Evolutionary conservation across 2,113 vertebrate genomes (phyloP).

Genomic region (Prunella fulvescens): DNA sequence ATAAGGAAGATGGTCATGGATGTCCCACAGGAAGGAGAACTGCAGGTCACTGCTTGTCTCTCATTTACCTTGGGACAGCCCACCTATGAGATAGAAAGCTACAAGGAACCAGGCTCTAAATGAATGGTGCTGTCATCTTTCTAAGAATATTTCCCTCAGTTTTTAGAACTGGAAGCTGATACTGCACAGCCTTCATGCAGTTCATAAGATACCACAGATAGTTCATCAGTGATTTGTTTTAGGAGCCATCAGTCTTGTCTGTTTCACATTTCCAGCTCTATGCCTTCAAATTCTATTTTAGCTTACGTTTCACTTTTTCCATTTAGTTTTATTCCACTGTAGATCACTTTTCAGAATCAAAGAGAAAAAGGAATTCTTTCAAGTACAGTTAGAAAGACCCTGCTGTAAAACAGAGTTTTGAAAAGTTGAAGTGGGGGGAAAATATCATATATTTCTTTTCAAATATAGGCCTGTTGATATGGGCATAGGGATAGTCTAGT

Average conservation of each 20-base stretch:
- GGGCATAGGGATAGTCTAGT: neutral
- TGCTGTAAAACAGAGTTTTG: neutral
- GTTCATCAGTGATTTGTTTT: neutral
- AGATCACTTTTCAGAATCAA: neutral
- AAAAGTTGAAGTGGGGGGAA: neutral
- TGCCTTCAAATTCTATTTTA: neutral
- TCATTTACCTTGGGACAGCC: neutral
- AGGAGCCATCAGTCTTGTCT: neutral
- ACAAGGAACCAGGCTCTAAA: neutral
- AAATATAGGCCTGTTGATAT: neutral
- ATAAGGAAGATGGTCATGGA: neutral
- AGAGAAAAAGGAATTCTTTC: neutral
- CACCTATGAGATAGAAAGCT: neutral
- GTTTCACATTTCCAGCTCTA: neutral
- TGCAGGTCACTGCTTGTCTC: neutral
- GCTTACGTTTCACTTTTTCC: neutral
- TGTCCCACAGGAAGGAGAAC: neutral
- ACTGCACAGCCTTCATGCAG: neutral
- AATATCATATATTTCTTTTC: neutral
- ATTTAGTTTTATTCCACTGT: neutral
- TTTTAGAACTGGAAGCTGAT: neutral
- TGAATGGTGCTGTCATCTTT: neutral
- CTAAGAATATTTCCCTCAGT: neutral
- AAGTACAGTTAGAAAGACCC: neutral
- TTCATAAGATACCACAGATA: neutral